A percentile compares a stretch with the other conserved stretches of the same genome.
phyloP scores from a whole-genome alignment of 2,888 invertebrate species.

The Autographa gamma region DNA sequence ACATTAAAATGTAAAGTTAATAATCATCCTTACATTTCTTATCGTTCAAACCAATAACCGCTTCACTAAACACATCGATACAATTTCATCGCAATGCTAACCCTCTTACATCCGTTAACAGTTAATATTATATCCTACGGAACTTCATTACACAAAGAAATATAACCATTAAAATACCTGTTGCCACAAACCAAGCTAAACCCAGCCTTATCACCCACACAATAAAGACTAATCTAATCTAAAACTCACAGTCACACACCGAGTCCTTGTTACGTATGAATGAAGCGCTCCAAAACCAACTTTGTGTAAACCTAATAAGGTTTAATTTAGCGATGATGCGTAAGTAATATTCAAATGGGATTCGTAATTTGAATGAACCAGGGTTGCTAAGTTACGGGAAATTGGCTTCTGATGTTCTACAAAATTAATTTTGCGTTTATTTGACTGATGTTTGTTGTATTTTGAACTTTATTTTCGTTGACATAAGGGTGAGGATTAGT shows the following conservation, averaged over 20 bases:
- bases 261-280: conserved; percentile 18
- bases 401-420: conserved; percentile 58
- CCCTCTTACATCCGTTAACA: conserved; percentile 39
- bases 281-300: conserved; percentile 34
- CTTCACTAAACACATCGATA: conserved; percentile 34
- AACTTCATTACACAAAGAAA: conserved; percentile 32
- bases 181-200: conserved; percentile 29
- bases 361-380: conserved; percentile 53
- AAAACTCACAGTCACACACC: background rate
- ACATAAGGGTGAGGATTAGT: conserved; percentile 8
- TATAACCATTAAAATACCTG: conserved; percentile 45
- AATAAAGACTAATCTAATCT: conserved; percentile 19
- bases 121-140: conserved; percentile 32
- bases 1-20: background rate
- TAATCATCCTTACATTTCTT: background rate
- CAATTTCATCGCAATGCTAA: conserved; percentile 32
- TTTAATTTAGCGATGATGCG: conserved; percentile 37
- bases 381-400: conserved; percentile 74
- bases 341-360: conserved; percentile 42
- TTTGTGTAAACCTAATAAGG: conserved; percentile 39
- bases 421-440: conserved; percentile 38
- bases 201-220: background rate
- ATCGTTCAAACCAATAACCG: conserved; percentile 13
- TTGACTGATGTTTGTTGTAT: conserved; percentile 9
- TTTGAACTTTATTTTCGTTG: conserved; percentile 12